Evolutionary conservation across 2,113 vertebrate genomes (phyloP).

Genomic region (Amazona vittata): DNA sequence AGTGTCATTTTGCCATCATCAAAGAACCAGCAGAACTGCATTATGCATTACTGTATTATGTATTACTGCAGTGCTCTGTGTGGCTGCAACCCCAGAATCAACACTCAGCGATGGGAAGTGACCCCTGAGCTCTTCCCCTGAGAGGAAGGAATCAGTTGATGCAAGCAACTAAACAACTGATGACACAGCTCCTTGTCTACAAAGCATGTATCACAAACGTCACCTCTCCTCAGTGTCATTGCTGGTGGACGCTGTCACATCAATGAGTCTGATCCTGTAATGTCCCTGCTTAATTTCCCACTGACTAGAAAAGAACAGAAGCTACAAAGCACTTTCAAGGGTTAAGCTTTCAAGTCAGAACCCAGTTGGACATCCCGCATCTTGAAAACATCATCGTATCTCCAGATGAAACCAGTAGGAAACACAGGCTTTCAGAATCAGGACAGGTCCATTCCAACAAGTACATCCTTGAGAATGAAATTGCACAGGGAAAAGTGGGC

Average conservation of each 20-base stretch:
- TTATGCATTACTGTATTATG: no score
- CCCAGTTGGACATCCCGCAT: background rate
- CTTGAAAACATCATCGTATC: fast-evolving
- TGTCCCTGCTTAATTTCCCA: background rate
- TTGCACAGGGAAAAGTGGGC: background rate
- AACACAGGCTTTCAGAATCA: background rate
- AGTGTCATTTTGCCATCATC: background rate
- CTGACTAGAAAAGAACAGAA: background rate
- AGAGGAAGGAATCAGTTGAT: background rate
- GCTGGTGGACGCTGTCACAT: background rate
- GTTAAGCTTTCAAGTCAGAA: background rate
- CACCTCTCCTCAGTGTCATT: background rate
- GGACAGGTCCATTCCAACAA: background rate
- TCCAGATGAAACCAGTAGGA: background rate
- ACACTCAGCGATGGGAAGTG: background rate
- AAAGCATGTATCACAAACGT: fast-evolving
- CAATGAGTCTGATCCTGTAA: background rate
- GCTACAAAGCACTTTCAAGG: background rate
- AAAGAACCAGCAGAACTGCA: background rate
- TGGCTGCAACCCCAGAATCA: background rate
- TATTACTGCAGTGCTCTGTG: background rate
- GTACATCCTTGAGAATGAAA: background rate
- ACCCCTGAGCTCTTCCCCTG: background rate
- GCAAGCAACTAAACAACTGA: background rate
- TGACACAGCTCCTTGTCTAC: background rate